phyloP scores from a whole-genome alignment of 2,797 vertebrate species.

The Sibirionetta formosa region DNA sequence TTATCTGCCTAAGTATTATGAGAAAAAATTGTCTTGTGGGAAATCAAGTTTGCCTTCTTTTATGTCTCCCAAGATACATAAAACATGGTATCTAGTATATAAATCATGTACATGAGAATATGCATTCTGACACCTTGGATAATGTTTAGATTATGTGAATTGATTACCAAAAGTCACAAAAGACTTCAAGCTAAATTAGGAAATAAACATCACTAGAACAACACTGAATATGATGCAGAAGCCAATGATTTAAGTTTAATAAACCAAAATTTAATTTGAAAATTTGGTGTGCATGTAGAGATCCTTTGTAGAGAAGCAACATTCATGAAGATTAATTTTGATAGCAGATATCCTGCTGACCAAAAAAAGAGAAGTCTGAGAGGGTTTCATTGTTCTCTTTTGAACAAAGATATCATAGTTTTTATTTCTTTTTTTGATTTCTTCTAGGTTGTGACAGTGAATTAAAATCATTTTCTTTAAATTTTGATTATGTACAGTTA shows the following conservation, averaged over 20 bases:
- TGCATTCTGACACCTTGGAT: background rate
- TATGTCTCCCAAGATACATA: background rate
- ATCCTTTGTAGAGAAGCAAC: background rate
- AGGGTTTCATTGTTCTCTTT: background rate
- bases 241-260: background rate
- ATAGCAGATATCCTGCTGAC: background rate
- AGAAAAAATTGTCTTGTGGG: background rate
- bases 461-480: background rate
- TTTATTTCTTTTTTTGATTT: background rate
- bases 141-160: background rate
- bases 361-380: background rate
- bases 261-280: background rate
- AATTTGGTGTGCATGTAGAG: background rate
- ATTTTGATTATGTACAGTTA: background rate
- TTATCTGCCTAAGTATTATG: background rate
- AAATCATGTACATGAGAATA: background rate
- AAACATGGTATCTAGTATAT: background rate
- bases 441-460: background rate
- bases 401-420: background rate
- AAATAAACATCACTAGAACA: background rate
- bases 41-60: conserved; percentile 16
- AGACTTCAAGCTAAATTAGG: background rate
- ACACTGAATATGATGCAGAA: background rate
- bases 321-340: background rate
- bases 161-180: conserved; percentile 1